Conservation (phyloP, 2,113 vertebrate species). For the Tamias sibiricus region DNA sequence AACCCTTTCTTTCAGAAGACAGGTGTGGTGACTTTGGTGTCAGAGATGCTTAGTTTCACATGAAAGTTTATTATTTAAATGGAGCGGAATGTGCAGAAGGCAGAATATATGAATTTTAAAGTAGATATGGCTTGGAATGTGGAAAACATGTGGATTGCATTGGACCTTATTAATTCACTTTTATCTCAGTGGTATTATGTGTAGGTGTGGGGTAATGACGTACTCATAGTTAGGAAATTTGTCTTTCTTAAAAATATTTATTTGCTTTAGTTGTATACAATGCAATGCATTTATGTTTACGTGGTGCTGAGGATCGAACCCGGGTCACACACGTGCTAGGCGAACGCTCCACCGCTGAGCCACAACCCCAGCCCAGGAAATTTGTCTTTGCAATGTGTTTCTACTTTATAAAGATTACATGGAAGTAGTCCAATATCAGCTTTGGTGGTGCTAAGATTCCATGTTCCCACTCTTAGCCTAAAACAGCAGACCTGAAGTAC, state of each 20-base stretch:
- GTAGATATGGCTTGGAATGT: not conserved
- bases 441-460: slow-evolving; percentile 14
- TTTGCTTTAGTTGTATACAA: no score
- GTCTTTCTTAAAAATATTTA: no score
- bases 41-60: not conserved
- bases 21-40: not conserved
- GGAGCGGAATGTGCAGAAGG: not conserved
- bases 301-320: no score
- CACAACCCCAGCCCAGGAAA: no score
- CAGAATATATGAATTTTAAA: not conserved
- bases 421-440: slow-evolving; percentile 42
- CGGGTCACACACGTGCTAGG: no score
- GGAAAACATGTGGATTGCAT: not conserved
- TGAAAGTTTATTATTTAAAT: not conserved
- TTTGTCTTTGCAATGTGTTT: slow-evolving; percentile 53
- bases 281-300: no score
- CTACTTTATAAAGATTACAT: not conserved
- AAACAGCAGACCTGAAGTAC: not conserved
- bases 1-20: not conserved
- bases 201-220: slow-evolving; percentile 45
- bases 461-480: slow-evolving; percentile 18
- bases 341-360: no score
- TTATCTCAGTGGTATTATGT: slow-evolving; percentile 53
- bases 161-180: slow-evolving; percentile 39
- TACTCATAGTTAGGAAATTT: slow-evolving; percentile 45